These are phyloP conservation scores for Protobothrops mucrosquamatus DNA, from an alignment of 2,113 vertebrate species.

Conservation along the genomic window DNA sequence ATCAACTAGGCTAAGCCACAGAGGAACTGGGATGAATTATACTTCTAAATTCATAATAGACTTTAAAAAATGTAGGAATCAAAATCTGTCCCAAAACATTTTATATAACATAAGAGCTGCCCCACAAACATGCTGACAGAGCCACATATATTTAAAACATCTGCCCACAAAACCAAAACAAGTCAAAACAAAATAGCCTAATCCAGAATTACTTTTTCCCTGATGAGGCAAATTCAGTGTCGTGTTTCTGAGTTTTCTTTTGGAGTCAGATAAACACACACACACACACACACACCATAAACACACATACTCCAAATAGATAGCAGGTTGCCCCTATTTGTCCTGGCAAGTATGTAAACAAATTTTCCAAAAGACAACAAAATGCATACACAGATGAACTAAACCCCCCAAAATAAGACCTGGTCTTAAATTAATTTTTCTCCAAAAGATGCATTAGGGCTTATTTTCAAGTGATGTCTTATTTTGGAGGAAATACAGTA, in stretches of 20 bases:
- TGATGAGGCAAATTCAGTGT: not conserved
- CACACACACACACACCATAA: not conserved
- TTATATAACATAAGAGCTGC: not conserved
- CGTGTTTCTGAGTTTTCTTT: not conserved
- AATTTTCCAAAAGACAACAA: not conserved
- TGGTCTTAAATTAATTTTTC: too few species aligned
- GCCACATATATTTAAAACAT: not conserved
- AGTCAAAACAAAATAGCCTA: not conserved
- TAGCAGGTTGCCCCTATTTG: conserved; percentile 8
- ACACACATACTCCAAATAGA: not conserved
- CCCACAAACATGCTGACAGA: not conserved
- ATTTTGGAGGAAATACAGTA: too few species aligned
- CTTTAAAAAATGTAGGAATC: not conserved
- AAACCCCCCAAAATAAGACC: conserved; percentile 29
- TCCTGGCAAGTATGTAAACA: conserved; percentile 41
- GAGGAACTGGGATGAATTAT: not conserved
- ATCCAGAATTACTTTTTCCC: not conserved
- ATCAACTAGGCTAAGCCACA: not conserved
- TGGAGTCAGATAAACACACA: not conserved
- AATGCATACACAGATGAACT: conserved; percentile 40
- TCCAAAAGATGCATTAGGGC: too few species aligned
- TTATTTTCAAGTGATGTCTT: too few species aligned
- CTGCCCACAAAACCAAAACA: not conserved
- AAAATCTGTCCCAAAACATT: not conserved
- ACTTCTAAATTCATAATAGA: not conserved